Base-by-base conservation (phyloP, 2,113 vertebrate genomes). In the Carettochelys insculpta region DNA sequence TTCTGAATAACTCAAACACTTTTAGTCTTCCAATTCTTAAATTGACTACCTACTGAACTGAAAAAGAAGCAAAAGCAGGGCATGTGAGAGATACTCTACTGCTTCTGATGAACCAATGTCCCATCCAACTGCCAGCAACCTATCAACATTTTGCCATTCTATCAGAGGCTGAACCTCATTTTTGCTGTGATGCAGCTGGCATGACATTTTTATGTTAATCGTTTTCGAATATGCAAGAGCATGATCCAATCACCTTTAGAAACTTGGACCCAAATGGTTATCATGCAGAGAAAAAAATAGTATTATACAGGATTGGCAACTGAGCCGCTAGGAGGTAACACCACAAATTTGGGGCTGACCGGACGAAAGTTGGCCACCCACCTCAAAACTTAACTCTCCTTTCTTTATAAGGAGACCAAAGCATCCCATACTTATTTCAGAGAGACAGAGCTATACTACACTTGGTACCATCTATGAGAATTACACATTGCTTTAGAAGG, bases 61-160 rank as follows among this genome's bases (percentile, higher is more conserved):
- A 78, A 91, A 92, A 78, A 94, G 45, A 93, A 92, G 24, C 52
- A 43, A n/a, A n/a, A 92, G 77, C 80, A 80, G 89, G 5, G 85
- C 50, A 19, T 22, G 2, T 3, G 45, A 92, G 89, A 4, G 52
- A 54, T 20, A 45, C 24, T n/a, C n/a, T n/a, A 65, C 31, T 52
- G 25, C 90, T 27, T 68, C 68, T 65, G 53, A 73, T 5, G 3
- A 22, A 73, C 8, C 43, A 25, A 58, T 61, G 89, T 81, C 45
- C 43, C 61, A 58, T 41, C 38, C 51, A 87, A 92, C 22, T 48
- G 41, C 50, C 41, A 89, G 48, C 65, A 81, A 73, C 20, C 34
- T 65, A 79, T 29, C 8, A 77, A 11, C 41, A 27, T 53, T 92
- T 53, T 83, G 80, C 38, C 38, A 50, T 71, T 90, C 41, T 85